Evolutionary conservation across 2,113 vertebrate species (phyloP).

Genomic region (Oncorhynchus keta): DNA sequence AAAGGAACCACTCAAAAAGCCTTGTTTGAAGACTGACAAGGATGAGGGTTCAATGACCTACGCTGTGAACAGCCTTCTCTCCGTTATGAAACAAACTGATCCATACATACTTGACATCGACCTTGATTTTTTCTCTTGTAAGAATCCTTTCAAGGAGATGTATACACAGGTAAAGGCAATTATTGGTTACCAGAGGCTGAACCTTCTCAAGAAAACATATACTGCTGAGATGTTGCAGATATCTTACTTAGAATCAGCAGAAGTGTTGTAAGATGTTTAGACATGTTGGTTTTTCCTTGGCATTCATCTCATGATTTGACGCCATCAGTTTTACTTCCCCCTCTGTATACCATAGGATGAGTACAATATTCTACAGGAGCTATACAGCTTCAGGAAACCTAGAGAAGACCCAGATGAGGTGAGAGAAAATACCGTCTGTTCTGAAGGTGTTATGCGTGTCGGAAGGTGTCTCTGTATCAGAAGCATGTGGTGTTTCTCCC

Average conservation of each 20-base stretch:
- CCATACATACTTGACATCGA: constrained; percentile 92
- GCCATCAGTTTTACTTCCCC: not conserved
- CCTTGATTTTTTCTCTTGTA: constrained; percentile 95
- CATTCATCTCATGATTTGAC: not conserved
- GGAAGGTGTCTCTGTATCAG: not conserved
- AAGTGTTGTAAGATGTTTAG: not conserved
- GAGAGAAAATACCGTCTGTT: constrained; percentile 20
- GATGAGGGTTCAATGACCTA: constrained; percentile 56
- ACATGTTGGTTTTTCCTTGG: not conserved
- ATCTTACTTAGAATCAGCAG: not conserved
- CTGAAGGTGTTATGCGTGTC: not conserved
- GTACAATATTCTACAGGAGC: constrained; percentile 83
- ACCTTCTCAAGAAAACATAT: no score
- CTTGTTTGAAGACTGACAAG: not conserved
- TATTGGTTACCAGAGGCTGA: not conserved
- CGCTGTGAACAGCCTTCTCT: constrained; percentile 61
- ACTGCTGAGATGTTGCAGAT: no score
- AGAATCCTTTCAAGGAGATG: constrained; percentile 96
- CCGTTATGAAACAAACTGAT: constrained; percentile 71
- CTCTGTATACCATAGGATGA: constrained; percentile 79
- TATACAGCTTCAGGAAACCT: constrained; percentile 89
- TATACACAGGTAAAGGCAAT: constrained; percentile 84
- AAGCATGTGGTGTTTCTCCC: not conserved
- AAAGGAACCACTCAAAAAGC: not conserved
- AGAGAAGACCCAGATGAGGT: constrained; percentile 77